phyloP scores from a whole-genome alignment of 2,888 invertebrate genomes.

The Hemicrepidius hirtus region DNA sequence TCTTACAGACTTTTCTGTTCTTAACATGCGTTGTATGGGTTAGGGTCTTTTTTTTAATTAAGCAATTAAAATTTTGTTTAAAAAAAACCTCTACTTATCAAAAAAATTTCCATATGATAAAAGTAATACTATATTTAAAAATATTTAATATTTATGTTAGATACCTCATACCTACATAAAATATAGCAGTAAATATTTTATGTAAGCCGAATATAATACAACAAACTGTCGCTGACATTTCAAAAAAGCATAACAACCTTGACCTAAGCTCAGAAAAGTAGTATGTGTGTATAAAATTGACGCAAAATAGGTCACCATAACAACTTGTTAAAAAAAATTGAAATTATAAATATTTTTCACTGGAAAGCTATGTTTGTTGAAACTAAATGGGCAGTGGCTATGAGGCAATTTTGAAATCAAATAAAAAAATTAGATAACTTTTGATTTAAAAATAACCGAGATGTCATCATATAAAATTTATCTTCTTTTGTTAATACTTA shows the following conservation, averaged over 20 bases:
- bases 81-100: not conserved
- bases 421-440: conserved; percentile 11
- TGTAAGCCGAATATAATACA: not conserved
- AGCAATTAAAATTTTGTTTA: not conserved
- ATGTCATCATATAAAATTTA: not conserved
- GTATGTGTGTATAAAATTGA: not conserved
- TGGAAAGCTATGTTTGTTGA: not conserved
- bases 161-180: too few species aligned
- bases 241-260: conserved; percentile 22
- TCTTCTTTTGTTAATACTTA: not conserved
- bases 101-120: not conserved
- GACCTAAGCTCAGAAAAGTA: conserved; percentile 18
- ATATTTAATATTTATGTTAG: conserved; percentile 44
- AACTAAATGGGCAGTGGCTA: not conserved
- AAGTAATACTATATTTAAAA: not conserved
- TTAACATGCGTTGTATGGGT: too few species aligned
- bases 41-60: too few species aligned
- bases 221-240: conserved; percentile 10
- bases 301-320: conserved; percentile 28
- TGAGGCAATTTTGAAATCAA: not conserved
- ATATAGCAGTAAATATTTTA: conserved; percentile 9
- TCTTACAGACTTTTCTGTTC: too few species aligned
- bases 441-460: conserved; percentile 1
- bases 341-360: conserved; percentile 21
- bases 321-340: conserved; percentile 2